phyloP scores from a whole-genome alignment of 2,797 vertebrate genomes.

The Pampus argenteus region DNA sequence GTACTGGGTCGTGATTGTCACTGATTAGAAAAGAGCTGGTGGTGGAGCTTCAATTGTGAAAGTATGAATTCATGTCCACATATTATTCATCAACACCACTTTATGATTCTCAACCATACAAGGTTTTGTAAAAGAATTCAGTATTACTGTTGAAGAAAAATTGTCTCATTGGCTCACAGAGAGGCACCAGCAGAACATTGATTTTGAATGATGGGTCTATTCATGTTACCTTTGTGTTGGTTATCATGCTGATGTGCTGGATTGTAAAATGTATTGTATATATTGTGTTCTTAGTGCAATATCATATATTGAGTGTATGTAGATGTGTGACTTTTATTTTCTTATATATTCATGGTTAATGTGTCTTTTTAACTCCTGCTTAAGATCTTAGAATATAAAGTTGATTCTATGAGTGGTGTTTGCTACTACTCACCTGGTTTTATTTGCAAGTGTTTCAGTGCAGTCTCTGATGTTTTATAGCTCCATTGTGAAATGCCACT shows the following conservation, averaged over 20 bases:
- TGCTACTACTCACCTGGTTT: conserved; percentile 60
- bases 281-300: conserved; percentile 94
- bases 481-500: conserved; percentile 41
- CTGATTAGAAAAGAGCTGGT: conserved; percentile 35
- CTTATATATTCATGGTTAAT: conserved; percentile 83
- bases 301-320: conserved; percentile 93
- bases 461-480: conserved; percentile 41
- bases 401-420: conserved; percentile 59
- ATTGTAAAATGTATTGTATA: conserved; percentile 93
- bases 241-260: conserved; percentile 84
- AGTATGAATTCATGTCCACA: conserved; percentile 4
- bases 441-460: conserved; percentile 81
- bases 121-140: conserved; percentile 13
- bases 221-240: conserved; percentile 52
- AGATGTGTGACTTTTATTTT: conserved; percentile 92
- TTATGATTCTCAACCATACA: conserved; percentile 5
- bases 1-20: conserved; percentile 35
- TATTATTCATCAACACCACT: conserved; percentile 8
- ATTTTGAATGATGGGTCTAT: conserved; percentile 30
- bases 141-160: background rate
- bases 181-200: conserved; percentile 57
- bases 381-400: conserved; percentile 77
- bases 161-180: background rate
- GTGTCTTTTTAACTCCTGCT: conserved; percentile 80
- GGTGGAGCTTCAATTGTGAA: background rate